These are phyloP conservation scores for Cygnus buccinator DNA, from an alignment of 2,113 vertebrate genomes.

Conservation along the genomic window DNA sequence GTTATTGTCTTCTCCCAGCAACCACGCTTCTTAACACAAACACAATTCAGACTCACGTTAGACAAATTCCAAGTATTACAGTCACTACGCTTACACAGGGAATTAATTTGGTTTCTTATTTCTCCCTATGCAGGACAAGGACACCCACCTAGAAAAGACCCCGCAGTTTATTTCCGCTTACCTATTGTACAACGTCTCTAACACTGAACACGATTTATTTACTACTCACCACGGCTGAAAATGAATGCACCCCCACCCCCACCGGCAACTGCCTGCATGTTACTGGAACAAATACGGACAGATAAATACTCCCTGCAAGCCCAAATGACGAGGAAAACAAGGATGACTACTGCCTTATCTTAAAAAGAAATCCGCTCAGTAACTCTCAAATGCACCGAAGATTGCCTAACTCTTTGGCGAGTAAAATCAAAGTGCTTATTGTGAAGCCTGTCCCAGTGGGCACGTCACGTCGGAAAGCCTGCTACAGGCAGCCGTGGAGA, in stretches of 20 bases:
- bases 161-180: neutral
- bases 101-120: neutral
- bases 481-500: neutral
- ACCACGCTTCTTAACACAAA: neutral
- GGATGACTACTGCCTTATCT: neutral
- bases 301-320: neutral
- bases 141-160: fast-evolving
- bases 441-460: neutral
- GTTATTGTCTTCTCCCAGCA: neutral
- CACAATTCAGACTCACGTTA: neutral
- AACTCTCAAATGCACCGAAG: neutral
- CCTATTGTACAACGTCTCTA: neutral
- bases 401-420: neutral
- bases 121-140: neutral
- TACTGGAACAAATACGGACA: neutral
- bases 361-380: neutral
- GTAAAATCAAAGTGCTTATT: neutral
- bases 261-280: neutral
- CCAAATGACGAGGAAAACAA: neutral
- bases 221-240: neutral
- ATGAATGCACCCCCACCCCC: neutral
- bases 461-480: neutral
- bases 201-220: neutral
- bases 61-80: neutral
- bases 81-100: neutral